Evolutionary conservation across 1,140 invertebrate species (phyloP), one percentile per base, ranked within the genome.

Genomic region (Goniozus legneri): DNA sequence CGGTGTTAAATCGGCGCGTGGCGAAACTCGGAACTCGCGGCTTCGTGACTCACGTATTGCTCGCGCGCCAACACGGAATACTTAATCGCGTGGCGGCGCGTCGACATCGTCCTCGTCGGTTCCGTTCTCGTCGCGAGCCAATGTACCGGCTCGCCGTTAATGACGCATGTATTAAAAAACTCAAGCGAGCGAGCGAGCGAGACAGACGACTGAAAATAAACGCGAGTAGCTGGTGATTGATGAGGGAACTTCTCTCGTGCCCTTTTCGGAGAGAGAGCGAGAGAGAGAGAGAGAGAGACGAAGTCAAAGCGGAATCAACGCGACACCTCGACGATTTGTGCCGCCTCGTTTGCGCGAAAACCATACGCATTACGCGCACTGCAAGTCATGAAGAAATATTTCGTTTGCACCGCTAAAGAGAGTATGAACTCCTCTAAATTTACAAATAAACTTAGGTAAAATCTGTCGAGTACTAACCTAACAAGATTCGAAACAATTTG

Each of bases 161-260:
- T 66, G 65, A 71, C 60, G 63, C 65, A 62, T 67, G 65, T 66
- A 69, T 71, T 66, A 67, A 69, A 69, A 71, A 71, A n/a, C n/a
- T n/a, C n/a, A n/a, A n/a, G n/a, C n/a, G n/a, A n/a, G n/a, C n/a
- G n/a, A n/a, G n/a, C n/a, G n/a, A n/a, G n/a, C 58, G 54, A 44
- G 24, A 4, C 24, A 44, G 44, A 35, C 49, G 63, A 61, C 66
- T 71, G 65, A 69, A 71, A 71, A 71, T 71, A 71, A 67, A 69
- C 66, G 62, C 43, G 42, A 20, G 20, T 30, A 21, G 52, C 55
- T 35, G 56, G 62, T 70, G 66, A 67, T 71, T 66, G 66, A 71
- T 71, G 68, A 65, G 54, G 47, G 56, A 56, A 48, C 57, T 60
- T 49, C 13, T n/a, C n/a, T 16, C 52, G 33, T 20, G 24, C 30